These are phyloP conservation scores for Hydropsyche tenuis DNA, from an alignment of 1,140 invertebrate genomes.

Conservation along the genomic window DNA sequence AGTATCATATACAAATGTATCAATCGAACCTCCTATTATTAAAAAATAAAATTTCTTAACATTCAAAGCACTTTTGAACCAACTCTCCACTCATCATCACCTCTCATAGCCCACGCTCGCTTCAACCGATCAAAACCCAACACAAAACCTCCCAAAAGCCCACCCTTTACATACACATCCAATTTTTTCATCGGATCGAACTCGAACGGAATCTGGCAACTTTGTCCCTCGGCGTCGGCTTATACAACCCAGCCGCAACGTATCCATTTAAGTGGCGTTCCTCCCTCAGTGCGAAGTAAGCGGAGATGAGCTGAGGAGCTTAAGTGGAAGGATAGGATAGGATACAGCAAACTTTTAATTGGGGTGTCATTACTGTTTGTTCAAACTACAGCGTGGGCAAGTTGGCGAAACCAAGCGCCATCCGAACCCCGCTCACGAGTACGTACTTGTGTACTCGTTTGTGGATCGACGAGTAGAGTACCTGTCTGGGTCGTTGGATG, in stretches of 20 bases:
- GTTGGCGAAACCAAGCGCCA: slow-evolving; percentile 26
- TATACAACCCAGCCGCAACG: slow-evolving; percentile 25
- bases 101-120: too few species aligned
- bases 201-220: slow-evolving; percentile 5
- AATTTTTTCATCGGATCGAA: slow-evolving; percentile 6
- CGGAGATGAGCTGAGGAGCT: slow-evolving; percentile 36
- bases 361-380: slow-evolving; percentile 51
- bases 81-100: too few species aligned
- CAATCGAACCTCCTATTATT: too few species aligned
- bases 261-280: slow-evolving; percentile 29
- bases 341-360: slow-evolving; percentile 49
- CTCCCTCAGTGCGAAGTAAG: slow-evolving; percentile 17
- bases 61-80: too few species aligned
- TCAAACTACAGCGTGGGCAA: slow-evolving; percentile 45
- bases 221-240: slow-evolving; percentile 19
- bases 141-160: too few species aligned
- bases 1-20: too few species aligned
- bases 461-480: too few species aligned
- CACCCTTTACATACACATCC: too few species aligned
- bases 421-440: background rate
- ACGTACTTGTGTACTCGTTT: too few species aligned
- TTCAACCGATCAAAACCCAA: too few species aligned
- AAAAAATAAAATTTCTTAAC: too few species aligned
- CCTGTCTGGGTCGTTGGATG: too few species aligned
- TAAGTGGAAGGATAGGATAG: slow-evolving; percentile 39